A percentile compares a stretch with the other conserved stretches of the same genome.
These are phyloP conservation scores for Desmophyllum pertusum DNA, from an alignment of 92 coral and sea anemone genomes.

Conservation along the genomic window DNA sequence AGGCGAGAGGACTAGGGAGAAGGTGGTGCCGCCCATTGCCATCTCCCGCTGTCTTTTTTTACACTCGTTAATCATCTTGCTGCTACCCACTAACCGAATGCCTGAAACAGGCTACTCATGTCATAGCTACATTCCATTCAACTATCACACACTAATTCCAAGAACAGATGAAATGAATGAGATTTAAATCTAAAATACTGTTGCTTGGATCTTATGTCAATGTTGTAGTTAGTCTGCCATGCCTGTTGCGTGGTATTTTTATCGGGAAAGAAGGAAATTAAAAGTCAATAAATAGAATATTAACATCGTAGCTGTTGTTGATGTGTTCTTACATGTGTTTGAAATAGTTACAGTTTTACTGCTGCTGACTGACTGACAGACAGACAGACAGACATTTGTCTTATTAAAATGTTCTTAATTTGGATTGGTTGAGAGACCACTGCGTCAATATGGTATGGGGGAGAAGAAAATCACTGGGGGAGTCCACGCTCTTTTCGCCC, in stretches of 20 bases:
- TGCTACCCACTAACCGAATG: not conserved
- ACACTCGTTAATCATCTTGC: no score
- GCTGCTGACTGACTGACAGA: not conserved
- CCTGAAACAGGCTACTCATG: not conserved
- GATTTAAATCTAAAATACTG: not conserved
- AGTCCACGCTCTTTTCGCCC: no score
- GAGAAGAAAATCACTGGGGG: no score
- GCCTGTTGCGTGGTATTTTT: slow-evolving; percentile 19
- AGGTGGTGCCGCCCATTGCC: no score
- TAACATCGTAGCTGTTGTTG: not conserved
- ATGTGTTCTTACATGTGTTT: not conserved
- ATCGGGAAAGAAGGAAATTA: slow-evolving; percentile 15
- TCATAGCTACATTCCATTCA: not conserved
- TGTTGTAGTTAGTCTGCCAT: slow-evolving; percentile 35
- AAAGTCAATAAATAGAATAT: slow-evolving; percentile 8
- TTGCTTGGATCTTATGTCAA: not conserved
- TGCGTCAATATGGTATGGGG: no score
- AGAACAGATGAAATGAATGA: not conserved
- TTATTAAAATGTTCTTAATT: no score
- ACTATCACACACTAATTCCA: not conserved
- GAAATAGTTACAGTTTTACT: not conserved
- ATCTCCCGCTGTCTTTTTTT: no score
- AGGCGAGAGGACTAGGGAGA: no score
- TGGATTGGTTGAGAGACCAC: not conserved
- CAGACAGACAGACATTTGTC: not conserved